These are phyloP conservation scores for Dromius quadrimaculatus DNA, from an alignment of 2,888 invertebrate genomes.

Conservation along the genomic window DNA sequence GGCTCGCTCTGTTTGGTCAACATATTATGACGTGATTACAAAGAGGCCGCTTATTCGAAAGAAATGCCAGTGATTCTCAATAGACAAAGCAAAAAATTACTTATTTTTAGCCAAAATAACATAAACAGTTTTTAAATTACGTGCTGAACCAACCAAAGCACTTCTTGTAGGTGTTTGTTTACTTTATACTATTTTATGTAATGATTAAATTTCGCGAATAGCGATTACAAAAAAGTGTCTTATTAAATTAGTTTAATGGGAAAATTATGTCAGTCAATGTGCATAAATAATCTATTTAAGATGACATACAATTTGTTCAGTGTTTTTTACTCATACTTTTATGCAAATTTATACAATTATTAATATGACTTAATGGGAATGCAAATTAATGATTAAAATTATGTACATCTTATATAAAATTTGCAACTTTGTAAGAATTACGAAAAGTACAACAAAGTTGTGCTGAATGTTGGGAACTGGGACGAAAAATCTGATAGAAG, in stretches of 20 bases:
- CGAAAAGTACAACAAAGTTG: too few relatives aligned
- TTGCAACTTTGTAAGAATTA: too few relatives aligned
- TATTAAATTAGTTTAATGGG: conserved; percentile 34
- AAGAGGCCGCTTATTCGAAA: conserved; percentile 26
- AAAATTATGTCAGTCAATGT: conserved; percentile 19
- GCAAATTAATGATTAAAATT: conserved; percentile 13
- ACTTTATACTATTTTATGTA: too few relatives aligned
- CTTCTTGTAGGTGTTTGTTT: too few relatives aligned
- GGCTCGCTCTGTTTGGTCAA: conserved; percentile 44
- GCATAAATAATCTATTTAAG: conserved; percentile 32
- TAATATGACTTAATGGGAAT: conserved; percentile 17
- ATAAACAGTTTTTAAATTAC: conserved; percentile 50
- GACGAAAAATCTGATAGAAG: conserved; percentile 1
- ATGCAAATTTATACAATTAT: conserved; percentile 28
- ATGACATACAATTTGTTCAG: conserved; percentile 27
- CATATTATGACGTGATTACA: conserved; percentile 51
- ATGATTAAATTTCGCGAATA: too few relatives aligned
- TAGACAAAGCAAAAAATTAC: too few relatives aligned
- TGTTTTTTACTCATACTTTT: conserved; percentile 21
- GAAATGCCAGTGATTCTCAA: too few relatives aligned
- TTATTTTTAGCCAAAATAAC: conserved; percentile 43
- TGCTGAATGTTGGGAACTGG: too few relatives aligned
- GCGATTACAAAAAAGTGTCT: conserved; percentile 1
- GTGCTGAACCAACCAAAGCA: too few relatives aligned
- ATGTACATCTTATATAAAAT: too few relatives aligned